A percentile compares a stretch with the other conserved stretches of the same genome.
Conservation (phyloP, 2,888 invertebrate genomes). For the Danaus chrysippus region DNA sequence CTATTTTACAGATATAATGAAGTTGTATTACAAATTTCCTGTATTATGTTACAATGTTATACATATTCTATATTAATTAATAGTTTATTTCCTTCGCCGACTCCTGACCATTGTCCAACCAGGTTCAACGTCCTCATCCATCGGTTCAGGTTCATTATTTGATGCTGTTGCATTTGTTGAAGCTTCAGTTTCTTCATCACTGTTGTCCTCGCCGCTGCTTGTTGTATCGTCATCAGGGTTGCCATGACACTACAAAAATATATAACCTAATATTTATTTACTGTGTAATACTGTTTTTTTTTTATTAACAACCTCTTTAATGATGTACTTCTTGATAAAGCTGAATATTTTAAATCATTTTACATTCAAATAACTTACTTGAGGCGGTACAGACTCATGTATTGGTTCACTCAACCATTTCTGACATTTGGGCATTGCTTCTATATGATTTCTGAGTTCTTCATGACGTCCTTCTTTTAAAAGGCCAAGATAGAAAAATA, state of each 20-base stretch:
- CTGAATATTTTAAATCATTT: neutral
- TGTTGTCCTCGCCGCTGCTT: conserved; percentile 61
- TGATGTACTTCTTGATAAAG: neutral
- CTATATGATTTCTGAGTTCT: conserved; percentile 77
- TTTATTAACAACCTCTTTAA: neutral
- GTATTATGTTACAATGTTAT: too few relatives aligned
- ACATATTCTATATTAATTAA: conserved; percentile 1
- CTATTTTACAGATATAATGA: too few relatives aligned
- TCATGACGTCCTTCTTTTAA: conserved; percentile 77
- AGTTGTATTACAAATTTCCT: too few relatives aligned
- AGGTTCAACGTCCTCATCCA: conserved; percentile 77
- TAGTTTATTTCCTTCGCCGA: conserved; percentile 69
- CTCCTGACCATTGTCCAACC: conserved; percentile 84
- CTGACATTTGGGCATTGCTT: conserved; percentile 79
- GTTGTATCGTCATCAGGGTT: conserved; percentile 72
- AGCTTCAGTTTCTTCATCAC: conserved; percentile 16
- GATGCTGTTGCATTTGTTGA: conserved; percentile 43
- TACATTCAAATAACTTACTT: conserved; percentile 45
- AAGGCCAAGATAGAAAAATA: conserved; percentile 78
- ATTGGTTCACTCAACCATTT: conserved; percentile 78
- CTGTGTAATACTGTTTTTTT: neutral
- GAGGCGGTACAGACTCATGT: conserved; percentile 60
- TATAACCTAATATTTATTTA: neutral
- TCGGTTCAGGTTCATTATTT: conserved; percentile 49
- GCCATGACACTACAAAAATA: conserved; percentile 58